Evolutionary conservation across 2,113 vertebrate species (phyloP), one percentile per base, ranked within the genome.

Genomic region (Hystrix brachyura): DNA sequence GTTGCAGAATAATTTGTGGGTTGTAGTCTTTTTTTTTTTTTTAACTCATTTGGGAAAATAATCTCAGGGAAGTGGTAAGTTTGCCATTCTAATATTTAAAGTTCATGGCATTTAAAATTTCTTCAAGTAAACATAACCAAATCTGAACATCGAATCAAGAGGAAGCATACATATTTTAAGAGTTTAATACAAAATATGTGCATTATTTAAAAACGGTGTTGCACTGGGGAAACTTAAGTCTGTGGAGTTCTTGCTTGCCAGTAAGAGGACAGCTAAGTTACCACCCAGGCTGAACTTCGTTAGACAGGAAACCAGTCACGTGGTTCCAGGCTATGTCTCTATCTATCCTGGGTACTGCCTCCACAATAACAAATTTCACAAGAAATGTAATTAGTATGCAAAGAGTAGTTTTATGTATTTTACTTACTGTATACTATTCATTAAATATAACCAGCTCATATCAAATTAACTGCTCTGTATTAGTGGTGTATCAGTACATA

Each of bases 311-410:
- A 43, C 13, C 72, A 59, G 53, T 34, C 78, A 91, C 95, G 87
- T 34, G 46, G 0, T 74, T 83, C 10, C 86, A 12, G 1, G 62
- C 3, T 18, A 1, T 72, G 13, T 1, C 13, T n/a, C 62, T 3
- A 38, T 0, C 62, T 76, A 55, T 34, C 10, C 59, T 94, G 6
- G 7, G 0, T 65, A 11, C 78, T 96, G 80, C 79, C 83, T 81
- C 67, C 78, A 92, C 85, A 78, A 0, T 84, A 55, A 78, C 64
- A 14, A 62, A 95, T 94, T 85, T 34, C 72, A 17, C 48, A 38
- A 95, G 57, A 27, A 96, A 88, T 87, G 43, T 78, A 79, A 92
- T 90, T 90, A 91, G 78, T 72, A 64, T 7, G 5, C 5, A 96
- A 87, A 14, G 25, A 46, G 34, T 82, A 93, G 0, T 1, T 87